Percentiles rank a stretch among this genome's conserved stretches.
These are phyloP conservation scores for Chromis chromis DNA, from an alignment of 2,797 vertebrate species.

Conservation along the genomic window DNA sequence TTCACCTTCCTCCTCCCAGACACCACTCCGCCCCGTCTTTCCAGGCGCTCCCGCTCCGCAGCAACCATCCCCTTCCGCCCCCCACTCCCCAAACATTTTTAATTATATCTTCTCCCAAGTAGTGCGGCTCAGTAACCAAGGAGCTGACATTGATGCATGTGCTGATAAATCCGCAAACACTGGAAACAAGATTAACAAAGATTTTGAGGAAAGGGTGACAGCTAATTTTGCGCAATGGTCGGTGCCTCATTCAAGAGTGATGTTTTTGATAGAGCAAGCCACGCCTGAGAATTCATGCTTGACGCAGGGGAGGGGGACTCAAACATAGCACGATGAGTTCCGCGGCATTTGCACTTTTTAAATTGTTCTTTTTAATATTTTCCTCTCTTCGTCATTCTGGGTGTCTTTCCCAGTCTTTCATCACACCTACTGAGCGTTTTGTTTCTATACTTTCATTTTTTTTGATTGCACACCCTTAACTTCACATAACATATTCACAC, in stretches of 20 bases:
- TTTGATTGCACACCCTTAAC: constrained; percentile 29
- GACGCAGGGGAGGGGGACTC: constrained; percentile 48
- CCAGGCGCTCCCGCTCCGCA: constrained; percentile 51
- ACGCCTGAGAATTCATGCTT: constrained; percentile 85
- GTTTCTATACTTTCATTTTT: constrained; percentile 9
- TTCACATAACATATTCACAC: constrained; percentile 41
- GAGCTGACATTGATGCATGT: constrained; percentile 99
- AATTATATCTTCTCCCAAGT: constrained; percentile 99
- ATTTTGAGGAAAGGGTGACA: constrained; percentile 99
- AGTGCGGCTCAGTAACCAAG: constrained; percentile 99
- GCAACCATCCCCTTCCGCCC: constrained; percentile 72
- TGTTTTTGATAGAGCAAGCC: constrained; percentile 93
- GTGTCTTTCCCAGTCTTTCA: constrained; percentile 39
- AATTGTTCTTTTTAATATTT: constrained; percentile 71
- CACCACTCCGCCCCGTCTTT: constrained; percentile 73
- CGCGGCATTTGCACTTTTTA: constrained; percentile 85
- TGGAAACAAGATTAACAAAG: constrained; percentile 99
- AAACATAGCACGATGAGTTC: constrained; percentile 74
- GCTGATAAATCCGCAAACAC: constrained; percentile 99
- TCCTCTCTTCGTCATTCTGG: constrained; percentile 13
- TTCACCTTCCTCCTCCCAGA: constrained; percentile 92
- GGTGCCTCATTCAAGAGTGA: constrained; percentile 95
- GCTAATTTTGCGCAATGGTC: constrained; percentile 99
- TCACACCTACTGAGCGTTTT: constrained; percentile 25
- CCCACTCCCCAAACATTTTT: constrained; percentile 99